Base-by-base conservation (phyloP, 2,797 vertebrate genomes). In the Esox masquinongy region DNA sequence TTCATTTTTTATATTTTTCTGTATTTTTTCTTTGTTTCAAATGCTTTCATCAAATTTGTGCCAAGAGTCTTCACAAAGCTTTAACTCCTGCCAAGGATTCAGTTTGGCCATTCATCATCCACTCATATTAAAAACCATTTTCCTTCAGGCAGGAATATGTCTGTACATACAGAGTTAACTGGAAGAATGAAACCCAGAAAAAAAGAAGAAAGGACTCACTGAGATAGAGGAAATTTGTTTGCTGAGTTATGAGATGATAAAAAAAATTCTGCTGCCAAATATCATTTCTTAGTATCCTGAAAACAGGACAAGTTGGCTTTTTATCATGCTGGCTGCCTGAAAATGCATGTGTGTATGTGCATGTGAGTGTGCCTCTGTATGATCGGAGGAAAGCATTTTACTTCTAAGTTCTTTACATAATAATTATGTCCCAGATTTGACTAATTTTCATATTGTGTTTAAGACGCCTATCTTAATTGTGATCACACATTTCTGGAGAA, bases 71-170 rank as follows among this genome's bases (percentile, higher is more conserved):
- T 88, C 86, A 89, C 85, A 90, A 91, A 91, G 90, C 89, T 90
- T 91, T 92, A 89, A 87, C 88, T 91, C 86, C 87, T 89, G 90
- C 87, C 86, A 91, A 86, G 83, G 88, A 92, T 92, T 93, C 89
- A 91, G 82, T 85, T 85, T 82, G 86, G 49, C 86, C 87, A 90
- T 93, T 94, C 90, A 93, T 94, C 93, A 92, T 92, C 88, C 87
- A 73, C 80, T 90, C 86, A 84, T 86, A 90, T 93, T 92, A 87
- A 90, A 92, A 93, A 90, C 84, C 79, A 84, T 89, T 89, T 91
- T 90, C 91, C 91, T 94, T 90, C 88, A 90, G 91, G 91, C 90
- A 83, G 77, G 70, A 77, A 78, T 78, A 78, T 83, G 83, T 84
- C 73, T 79, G 70, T 84, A 79, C 84, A 80, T 86, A 86, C 79